phyloP scores from a whole-genome alignment of 2,797 vertebrate genomes.

The Hozukius guyotensis region DNA sequence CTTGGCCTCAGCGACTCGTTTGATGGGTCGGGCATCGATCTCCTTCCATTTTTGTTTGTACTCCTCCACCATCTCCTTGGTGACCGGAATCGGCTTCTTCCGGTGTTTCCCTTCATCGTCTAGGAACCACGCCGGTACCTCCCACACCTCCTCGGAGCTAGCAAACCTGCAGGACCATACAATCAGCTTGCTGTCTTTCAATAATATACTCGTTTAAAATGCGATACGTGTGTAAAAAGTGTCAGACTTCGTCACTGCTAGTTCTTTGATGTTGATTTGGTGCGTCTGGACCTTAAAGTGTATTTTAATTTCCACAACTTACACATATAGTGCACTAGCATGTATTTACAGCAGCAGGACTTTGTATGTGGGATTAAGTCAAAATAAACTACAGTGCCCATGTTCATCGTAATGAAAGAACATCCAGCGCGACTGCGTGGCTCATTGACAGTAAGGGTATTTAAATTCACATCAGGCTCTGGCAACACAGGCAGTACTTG shows the following conservation, averaged over 20 bases:
- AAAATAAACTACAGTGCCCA: not conserved
- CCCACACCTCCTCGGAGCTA: conserved; percentile 86
- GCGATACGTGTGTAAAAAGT: not conserved
- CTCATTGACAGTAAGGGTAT: not conserved
- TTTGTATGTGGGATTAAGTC: not conserved
- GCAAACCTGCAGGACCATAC: conserved; percentile 82
- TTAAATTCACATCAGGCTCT: not conserved
- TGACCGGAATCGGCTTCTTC: conserved; percentile 85
- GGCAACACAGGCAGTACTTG: not conserved
- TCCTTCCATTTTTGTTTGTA: conserved; percentile 93
- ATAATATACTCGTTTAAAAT: not conserved
- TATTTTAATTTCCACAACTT: not conserved
- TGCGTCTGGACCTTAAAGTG: not conserved
- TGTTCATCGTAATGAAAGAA: not conserved
- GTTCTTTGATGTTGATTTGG: not conserved
- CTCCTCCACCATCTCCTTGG: conserved; percentile 90
- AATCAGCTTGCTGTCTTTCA: not conserved
- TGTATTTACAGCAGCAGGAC: not conserved
- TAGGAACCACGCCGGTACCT: conserved; percentile 93
- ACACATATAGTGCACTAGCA: not conserved
- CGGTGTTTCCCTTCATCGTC: conserved; percentile 91
- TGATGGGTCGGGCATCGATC: conserved; percentile 95
- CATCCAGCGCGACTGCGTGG: not conserved
- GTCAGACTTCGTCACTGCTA: not conserved
- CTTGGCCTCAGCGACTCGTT: conserved; percentile 95